Base-by-base conservation (phyloP, 2,113 vertebrate species). In the Callipepla californica region DNA sequence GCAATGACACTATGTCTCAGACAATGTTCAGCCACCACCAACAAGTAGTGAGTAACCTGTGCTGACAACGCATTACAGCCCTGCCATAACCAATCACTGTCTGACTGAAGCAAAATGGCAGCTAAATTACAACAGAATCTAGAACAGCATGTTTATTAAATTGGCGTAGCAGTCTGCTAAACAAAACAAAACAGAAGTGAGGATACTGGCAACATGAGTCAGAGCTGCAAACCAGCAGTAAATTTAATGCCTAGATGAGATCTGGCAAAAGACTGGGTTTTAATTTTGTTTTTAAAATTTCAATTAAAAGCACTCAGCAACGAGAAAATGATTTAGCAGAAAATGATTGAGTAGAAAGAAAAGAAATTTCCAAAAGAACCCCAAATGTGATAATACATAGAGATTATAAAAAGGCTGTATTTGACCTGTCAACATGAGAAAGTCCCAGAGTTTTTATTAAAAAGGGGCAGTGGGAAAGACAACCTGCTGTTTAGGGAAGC, bases 1-100 rank as follows among this genome's bases (percentile, higher is more conserved):
- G 93, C 91, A 80, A 86, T 87, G 97, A 97, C 97, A 95, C 92
- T 4, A 18, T 11, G 72, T 93, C 95, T 95, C 92, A 94, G 96
- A 92, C 96, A 78, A 91, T 93, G 97, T 97, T 96, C 95, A 76
- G 96, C 96, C 97, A 89, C 65, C 93, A 83, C 97, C 97, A 96
- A 80, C 95, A 94, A 96, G 96, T 30, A 90, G 96, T 30, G 61
- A 96, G 86, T 96, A 97, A 98, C 96, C 96, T 85, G 95, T 87
- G 96, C 97, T 98, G 98, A 98, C 98, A 98, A 97, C 53, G 80
- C 96, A 97, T 96, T 98, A 97, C 96, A 97, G 97, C 91, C 95
- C 97, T 98, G 98, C 98, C 98, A 98, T 86, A 97, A 92, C 95
- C 96, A 96, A 98, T 97, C 97, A 97, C 66, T 40, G 26, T 97